Percentiles rank a stretch among this genome's conserved stretches.
phyloP scores from a whole-genome alignment of 92 coral and sea anemone species.

The Diadumene lineata region DNA sequence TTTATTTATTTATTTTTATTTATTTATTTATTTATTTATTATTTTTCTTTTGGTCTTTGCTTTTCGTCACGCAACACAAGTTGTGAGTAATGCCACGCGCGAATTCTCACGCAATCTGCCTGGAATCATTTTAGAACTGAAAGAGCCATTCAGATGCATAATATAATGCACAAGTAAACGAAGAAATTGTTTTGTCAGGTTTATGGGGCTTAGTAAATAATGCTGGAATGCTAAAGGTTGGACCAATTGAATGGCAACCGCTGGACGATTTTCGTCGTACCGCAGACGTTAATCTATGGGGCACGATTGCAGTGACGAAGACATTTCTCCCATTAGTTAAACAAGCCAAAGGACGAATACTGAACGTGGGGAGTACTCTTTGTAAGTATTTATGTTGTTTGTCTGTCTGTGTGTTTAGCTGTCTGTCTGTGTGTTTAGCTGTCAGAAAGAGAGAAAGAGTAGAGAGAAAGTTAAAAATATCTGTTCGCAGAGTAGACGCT shows the following conservation, averaged over 20 bases:
- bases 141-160: no score
- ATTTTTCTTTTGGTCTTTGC: background rate
- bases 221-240: slow-evolving; percentile 59
- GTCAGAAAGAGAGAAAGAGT: no score
- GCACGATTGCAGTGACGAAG: slow-evolving; percentile 67
- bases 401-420: background rate
- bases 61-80: background rate
- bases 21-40: background rate
- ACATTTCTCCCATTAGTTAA: slow-evolving; percentile 77
- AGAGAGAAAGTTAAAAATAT: no score
- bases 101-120: no score
- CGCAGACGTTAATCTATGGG: slow-evolving; percentile 86
- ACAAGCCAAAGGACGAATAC: slow-evolving; percentile 60
- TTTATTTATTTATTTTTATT: no score
- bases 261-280: slow-evolving; percentile 54
- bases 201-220: slow-evolving; percentile 82
- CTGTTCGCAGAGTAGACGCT: no score
- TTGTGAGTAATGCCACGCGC: background rate
- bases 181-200: slow-evolving; percentile 34
- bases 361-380: slow-evolving; percentile 65
- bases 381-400: slow-evolving; percentile 47
- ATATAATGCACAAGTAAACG: no score
- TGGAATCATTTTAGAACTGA: no score
- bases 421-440: background rate
- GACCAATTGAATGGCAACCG: slow-evolving; percentile 75